Evolutionary conservation across 2,888 invertebrate genomes (phyloP).

Genomic region (Spodoptera picta): DNA sequence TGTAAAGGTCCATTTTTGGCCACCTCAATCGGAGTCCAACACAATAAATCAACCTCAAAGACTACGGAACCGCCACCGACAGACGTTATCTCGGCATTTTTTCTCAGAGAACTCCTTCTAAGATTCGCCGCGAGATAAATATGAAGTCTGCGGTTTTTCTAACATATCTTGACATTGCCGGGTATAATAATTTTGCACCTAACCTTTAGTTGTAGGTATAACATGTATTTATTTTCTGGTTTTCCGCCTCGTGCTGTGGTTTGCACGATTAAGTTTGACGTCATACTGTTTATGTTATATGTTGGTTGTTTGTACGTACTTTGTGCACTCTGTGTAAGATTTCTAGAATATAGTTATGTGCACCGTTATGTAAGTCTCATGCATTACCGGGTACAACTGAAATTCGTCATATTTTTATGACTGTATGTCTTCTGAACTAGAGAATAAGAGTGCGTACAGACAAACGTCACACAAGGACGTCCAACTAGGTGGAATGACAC

Average conservation of each 20-base stretch:
- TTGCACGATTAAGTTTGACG: conserved; percentile 39
- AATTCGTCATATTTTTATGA: no score
- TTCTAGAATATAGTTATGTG: conserved; percentile 28
- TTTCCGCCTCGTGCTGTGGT: conserved; percentile 48
- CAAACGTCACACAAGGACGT: no score
- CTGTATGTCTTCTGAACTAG: no score
- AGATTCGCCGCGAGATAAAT: conserved; percentile 19
- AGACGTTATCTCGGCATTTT: neutral
- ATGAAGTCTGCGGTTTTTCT: conserved; percentile 45
- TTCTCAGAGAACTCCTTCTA: conserved; percentile 17
- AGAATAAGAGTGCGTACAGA: no score
- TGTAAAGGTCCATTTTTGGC: no score
- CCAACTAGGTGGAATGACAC: no score
- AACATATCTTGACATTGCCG: conserved; percentile 17
- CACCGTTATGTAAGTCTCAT: no score
- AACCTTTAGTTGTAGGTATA: conserved; percentile 34
- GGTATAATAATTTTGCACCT: conserved; percentile 6
- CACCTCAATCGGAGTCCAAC: no score
- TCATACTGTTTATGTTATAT: conserved; percentile 21
- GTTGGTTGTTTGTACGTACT: neutral
- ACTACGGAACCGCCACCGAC: conserved; percentile 2
- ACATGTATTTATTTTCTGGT: conserved; percentile 25
- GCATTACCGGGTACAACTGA: no score
- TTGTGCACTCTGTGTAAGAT: neutral
- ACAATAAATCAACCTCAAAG: no score